phyloP scores from a whole-genome alignment of 2,113 vertebrate genomes.

The Dicerorhinus sumatrensis region DNA sequence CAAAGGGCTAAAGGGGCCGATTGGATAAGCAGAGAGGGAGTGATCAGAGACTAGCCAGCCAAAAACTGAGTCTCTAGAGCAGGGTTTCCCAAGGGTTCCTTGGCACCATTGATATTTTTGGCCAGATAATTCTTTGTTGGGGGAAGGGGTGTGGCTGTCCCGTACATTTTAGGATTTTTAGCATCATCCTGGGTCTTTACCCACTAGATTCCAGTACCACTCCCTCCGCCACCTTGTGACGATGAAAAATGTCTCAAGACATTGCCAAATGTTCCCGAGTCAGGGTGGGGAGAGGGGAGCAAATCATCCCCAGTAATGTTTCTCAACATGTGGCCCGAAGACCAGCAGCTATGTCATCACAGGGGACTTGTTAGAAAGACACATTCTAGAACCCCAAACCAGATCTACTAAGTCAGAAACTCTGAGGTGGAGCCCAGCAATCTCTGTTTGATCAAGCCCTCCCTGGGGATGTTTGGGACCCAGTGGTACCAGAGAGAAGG shows the following conservation, averaged over 20 bases:
- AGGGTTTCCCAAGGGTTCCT: not conserved
- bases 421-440: not conserved
- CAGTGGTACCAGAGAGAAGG: not conserved
- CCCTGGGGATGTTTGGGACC: not conserved
- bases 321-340: not conserved
- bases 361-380: not conserved
- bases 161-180: not conserved
- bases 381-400: not conserved
- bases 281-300: not conserved
- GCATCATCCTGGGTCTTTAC: not conserved
- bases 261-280: not conserved
- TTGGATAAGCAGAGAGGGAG: not conserved
- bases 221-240: not conserved
- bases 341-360: not conserved
- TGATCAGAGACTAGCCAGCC: not conserved
- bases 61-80: not conserved
- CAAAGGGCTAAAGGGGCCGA: accelerated
- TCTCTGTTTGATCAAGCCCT: not conserved
- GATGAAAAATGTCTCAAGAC: not conserved
- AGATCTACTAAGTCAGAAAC: not conserved
- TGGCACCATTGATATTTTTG: not conserved
- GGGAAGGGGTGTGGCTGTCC: accelerated
- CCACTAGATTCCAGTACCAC: not conserved
- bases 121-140: not conserved
- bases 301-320: not conserved